A percentile compares a stretch with the other conserved stretches of the same genome.
Conservation (phyloP, 1,140 invertebrate species). For the Drosophila nebulosa region DNA sequence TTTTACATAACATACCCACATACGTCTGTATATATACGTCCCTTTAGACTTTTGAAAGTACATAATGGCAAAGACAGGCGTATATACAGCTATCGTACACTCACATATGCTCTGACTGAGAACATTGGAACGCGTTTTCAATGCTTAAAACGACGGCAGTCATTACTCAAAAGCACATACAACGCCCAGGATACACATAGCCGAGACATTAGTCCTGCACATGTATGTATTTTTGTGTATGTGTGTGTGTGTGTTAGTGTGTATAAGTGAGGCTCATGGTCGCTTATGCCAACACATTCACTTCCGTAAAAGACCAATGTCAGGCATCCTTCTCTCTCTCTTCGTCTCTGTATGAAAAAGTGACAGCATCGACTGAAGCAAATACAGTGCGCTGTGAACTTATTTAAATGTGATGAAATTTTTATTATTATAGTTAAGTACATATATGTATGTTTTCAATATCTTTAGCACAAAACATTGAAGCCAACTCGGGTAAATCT, state of each 20-base stretch:
- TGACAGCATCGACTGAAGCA: background rate
- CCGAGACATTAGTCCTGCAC: constrained; percentile 28
- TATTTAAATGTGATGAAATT: too few relatives aligned
- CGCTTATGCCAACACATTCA: constrained; percentile 44
- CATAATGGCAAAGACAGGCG: constrained; percentile 34
- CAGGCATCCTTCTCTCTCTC: background rate
- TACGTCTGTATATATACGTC: constrained; percentile 35
- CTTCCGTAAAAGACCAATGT: constrained; percentile 25
- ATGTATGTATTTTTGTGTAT: background rate
- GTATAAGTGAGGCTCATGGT: constrained; percentile 26
- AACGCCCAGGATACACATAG: constrained; percentile 34
- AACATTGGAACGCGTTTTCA: constrained; percentile 65
- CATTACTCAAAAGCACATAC: constrained; percentile 59
- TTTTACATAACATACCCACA: constrained; percentile 30
- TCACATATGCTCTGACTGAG: constrained; percentile 36
- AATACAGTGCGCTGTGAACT: background rate
- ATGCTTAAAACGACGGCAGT: constrained; percentile 52
- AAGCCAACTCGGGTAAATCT: too few relatives aligned
- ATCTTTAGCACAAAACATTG: too few relatives aligned
- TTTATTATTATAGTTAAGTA: too few relatives aligned
- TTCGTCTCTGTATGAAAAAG: background rate
- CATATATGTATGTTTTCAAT: too few relatives aligned
- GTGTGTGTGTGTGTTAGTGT: background rate
- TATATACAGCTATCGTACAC: background rate
- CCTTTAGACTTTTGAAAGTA: constrained; percentile 43